phyloP scores from a whole-genome alignment of 1,140 invertebrate genomes.

The Phymastichus coffea region DNA sequence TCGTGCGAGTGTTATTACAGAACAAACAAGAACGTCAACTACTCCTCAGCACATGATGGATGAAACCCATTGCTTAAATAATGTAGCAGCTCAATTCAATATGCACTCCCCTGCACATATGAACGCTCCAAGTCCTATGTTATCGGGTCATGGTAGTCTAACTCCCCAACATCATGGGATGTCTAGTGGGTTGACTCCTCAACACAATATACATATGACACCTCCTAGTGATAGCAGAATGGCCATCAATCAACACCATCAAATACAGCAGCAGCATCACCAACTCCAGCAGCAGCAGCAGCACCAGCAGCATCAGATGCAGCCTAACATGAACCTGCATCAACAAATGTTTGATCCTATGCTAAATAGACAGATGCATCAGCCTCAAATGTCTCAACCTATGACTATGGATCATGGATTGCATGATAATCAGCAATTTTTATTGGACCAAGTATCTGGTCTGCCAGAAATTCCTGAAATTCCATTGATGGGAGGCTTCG shows the following conservation, averaged over 20 bases:
- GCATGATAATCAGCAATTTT: constrained; percentile 45
- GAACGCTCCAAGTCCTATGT: constrained; percentile 41
- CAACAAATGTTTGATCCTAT: constrained; percentile 48
- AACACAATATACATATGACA: constrained; percentile 44
- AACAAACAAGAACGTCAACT: constrained; percentile 54
- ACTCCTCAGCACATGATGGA: constrained; percentile 59
- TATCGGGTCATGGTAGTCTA: constrained; percentile 37
- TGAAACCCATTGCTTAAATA: constrained; percentile 56
- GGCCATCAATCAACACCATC: constrained; percentile 30
- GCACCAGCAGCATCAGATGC: constrained; percentile 58
- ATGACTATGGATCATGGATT: constrained; percentile 41
- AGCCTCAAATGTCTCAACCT: constrained; percentile 36
- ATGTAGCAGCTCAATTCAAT: constrained; percentile 56
- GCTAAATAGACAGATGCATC: constrained; percentile 48
- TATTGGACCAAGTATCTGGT: constrained; percentile 45
- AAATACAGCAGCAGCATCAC: constrained; percentile 57
- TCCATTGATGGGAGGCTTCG: constrained; percentile 34
- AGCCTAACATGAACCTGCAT: constrained; percentile 42
- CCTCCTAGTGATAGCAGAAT: constrained; percentile 46
- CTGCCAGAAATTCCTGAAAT: constrained; percentile 50
- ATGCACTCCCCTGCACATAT: constrained; percentile 57
- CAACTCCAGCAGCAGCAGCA: constrained; percentile 36
- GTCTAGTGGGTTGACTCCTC: constrained; percentile 39
- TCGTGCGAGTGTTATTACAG: constrained; percentile 57
- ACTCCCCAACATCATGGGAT: constrained; percentile 43